Percentiles rank a stretch among this genome's conserved stretches.
Conservation (phyloP, 2,888 invertebrate genomes). For the Hirtodrosophila trivittata region DNA sequence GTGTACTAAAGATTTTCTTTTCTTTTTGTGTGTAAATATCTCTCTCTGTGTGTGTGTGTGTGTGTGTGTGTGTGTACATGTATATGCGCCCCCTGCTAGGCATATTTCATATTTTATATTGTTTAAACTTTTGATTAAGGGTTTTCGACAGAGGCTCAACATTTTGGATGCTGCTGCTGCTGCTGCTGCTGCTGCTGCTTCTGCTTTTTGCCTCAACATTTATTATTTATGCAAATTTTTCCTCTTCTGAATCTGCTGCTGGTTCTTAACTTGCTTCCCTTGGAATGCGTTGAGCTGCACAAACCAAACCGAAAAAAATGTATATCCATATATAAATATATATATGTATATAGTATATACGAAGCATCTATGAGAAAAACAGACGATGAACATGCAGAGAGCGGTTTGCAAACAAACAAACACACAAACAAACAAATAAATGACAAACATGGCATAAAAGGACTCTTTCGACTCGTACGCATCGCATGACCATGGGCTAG, state of each 20-base stretch:
- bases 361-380: constrained; percentile 8
- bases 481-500: constrained; percentile 58
- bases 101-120: constrained; percentile 73
- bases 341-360: constrained; percentile 15
- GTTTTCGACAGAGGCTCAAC: constrained; percentile 51
- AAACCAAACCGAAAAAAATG: constrained; percentile 5
- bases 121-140: constrained; percentile 77
- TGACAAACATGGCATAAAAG: constrained; percentile 75
- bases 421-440: constrained; percentile 68
- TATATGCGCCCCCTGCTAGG: constrained; percentile 28
- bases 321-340: constrained; percentile 8
- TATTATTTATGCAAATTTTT: constrained; percentile 75
- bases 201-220: constrained; percentile 50
- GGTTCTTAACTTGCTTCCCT: constrained; percentile 51
- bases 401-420: constrained; percentile 5
- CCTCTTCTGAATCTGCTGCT: constrained; percentile 30
- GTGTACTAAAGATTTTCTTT: not conserved
- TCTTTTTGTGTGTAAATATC: constrained; percentile 51
- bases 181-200: constrained; percentile 7
- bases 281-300: constrained; percentile 53
- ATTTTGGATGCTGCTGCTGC: constrained; percentile 13
- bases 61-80: constrained; percentile 15
- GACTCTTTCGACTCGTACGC: constrained; percentile 45
- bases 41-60: constrained; percentile 26
- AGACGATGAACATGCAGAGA: constrained; percentile 27